Evolutionary conservation across 2,113 vertebrate genomes (phyloP).

Genomic region (Neolamprologus hecqui): DNA sequence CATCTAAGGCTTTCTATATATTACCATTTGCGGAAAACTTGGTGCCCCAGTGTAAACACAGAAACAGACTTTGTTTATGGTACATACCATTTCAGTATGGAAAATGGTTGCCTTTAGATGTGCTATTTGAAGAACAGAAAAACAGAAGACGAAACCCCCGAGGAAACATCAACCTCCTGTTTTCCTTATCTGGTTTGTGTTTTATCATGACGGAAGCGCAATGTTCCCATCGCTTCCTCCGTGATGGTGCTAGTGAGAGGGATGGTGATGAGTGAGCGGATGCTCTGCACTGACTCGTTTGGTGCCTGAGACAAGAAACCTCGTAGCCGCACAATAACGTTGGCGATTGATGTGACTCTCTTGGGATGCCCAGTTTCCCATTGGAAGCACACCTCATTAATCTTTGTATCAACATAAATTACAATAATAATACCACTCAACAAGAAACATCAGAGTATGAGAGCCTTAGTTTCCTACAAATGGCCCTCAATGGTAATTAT

Average conservation of each 20-base stretch:
- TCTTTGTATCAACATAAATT: not conserved
- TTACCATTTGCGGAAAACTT: rapidly evolving
- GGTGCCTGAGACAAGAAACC: not conserved
- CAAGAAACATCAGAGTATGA: not conserved
- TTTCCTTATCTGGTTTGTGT: not conserved
- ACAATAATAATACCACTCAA: not conserved
- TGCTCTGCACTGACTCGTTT: conserved; percentile 4
- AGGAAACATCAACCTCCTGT: not conserved
- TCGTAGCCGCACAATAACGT: not conserved
- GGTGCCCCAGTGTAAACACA: not conserved
- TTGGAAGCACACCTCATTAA: not conserved
- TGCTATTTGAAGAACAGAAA: not conserved
- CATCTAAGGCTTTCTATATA: not conserved
- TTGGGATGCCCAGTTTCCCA: not conserved
- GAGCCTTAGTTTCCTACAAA: not conserved
- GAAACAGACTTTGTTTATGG: not conserved
- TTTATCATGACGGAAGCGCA: not conserved
- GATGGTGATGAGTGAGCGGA: not conserved
- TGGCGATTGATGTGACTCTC: not conserved
- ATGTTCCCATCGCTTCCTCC: not conserved
- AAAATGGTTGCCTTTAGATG: not conserved
- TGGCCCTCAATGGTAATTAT: not conserved
- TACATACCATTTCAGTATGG: not conserved
- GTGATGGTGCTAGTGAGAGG: not conserved
- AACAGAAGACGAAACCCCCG: not conserved